A percentile compares a stretch with the other conserved stretches of the same genome.
Evolutionary conservation across 2,113 vertebrate genomes (phyloP).

Genomic region (Craseonycteris thonglongyai): DNA sequence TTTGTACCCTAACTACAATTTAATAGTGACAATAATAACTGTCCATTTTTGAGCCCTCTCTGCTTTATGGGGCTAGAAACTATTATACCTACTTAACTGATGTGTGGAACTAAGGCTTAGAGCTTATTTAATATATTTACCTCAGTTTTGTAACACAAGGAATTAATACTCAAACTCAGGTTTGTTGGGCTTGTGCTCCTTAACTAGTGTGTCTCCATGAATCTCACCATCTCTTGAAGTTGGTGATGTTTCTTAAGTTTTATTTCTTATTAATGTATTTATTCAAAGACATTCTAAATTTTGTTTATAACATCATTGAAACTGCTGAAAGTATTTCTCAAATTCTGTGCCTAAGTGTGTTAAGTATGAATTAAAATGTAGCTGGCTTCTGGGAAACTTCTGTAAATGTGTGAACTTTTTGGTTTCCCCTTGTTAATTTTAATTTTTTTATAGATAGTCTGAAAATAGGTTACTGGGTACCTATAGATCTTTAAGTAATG

Average conservation of each 20-base stretch:
- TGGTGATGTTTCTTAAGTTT: not conserved
- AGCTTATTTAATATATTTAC: not conserved
- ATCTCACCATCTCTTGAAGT: not conserved
- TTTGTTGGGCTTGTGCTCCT: conserved; percentile 1
- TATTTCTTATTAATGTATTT: not conserved
- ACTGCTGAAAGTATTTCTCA: not conserved
- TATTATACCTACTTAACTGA: not conserved
- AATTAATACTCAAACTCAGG: not conserved
- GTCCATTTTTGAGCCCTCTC: not conserved
- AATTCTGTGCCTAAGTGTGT: not conserved
- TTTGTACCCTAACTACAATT: not conserved
- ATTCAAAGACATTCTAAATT: not conserved
- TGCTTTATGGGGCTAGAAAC: not conserved
- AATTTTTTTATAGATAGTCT: not conserved
- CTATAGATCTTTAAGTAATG: not conserved
- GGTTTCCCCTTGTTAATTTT: not conserved
- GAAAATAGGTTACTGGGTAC: not conserved
- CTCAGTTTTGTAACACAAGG: not conserved
- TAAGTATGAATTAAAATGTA: not conserved
- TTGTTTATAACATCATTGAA: not conserved
- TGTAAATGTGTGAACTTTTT: not conserved
- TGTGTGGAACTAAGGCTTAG: not conserved
- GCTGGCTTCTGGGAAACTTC: not conserved
- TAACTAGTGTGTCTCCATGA: not conserved
- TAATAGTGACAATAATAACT: not conserved